Percentiles rank a stretch among this genome's conserved stretches.
Conservation (phyloP, 2,888 invertebrate species). For the Notocelia uddmanniana region DNA sequence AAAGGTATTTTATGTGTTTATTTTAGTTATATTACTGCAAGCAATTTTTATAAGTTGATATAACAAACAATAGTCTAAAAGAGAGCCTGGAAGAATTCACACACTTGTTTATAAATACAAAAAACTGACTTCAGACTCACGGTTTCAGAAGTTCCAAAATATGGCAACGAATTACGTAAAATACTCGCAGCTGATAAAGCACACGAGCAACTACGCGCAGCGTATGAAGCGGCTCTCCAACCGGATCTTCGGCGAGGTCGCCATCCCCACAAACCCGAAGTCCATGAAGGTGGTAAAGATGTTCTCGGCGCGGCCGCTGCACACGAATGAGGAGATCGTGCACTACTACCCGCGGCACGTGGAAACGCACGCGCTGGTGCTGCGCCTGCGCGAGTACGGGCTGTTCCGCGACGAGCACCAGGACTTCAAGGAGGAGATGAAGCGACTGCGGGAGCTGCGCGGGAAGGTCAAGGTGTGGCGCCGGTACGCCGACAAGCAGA, state of each 20-base stretch:
- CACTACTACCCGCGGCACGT: conserved; percentile 95
- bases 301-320: conserved; percentile 90
- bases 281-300: conserved; percentile 93
- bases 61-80: background rate
- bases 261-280: conserved; percentile 89
- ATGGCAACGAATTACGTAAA: conserved; percentile 88
- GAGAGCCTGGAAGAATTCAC: background rate
- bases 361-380: conserved; percentile 91
- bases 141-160: background rate
- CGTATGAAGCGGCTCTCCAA: conserved; percentile 95
- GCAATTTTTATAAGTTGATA: background rate
- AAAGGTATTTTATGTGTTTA: conserved; percentile 7
- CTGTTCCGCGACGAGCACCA: conserved; percentile 95
- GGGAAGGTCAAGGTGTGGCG: conserved; percentile 89
- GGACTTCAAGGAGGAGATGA: conserved; percentile 96
- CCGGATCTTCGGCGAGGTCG: conserved; percentile 95
- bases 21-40: background rate
- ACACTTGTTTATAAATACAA: background rate
- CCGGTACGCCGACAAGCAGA: conserved; percentile 76
- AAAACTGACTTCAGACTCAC: background rate
- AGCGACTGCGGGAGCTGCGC: conserved; percentile 89
- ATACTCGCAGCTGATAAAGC: conserved; percentile 89
- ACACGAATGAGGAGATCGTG: conserved; percentile 89
- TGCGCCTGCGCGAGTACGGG: conserved; percentile 90
- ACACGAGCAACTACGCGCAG: conserved; percentile 91